Evolutionary conservation across 2,797 vertebrate genomes (phyloP).

Genomic region (Eupleurogrammus muticus): DNA sequence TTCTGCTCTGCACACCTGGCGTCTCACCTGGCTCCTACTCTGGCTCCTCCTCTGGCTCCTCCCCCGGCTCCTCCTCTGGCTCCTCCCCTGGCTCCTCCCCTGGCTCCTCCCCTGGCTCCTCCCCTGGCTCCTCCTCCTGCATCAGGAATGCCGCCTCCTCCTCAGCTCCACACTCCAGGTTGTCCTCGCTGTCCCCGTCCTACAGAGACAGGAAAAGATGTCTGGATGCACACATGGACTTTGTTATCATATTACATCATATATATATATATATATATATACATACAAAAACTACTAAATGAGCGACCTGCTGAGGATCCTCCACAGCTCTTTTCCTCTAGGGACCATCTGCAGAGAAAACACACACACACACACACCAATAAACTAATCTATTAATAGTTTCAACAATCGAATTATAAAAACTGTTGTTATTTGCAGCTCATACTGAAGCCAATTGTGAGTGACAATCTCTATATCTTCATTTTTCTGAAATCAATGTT

Average conservation of each 20-base stretch:
- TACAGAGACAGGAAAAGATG: constrained; percentile 41
- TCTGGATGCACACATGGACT: too few species aligned
- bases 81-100: constrained; percentile 93
- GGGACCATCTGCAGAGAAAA: too few species aligned
- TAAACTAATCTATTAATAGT: too few species aligned
- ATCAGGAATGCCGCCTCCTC: constrained; percentile 89
- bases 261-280: background rate
- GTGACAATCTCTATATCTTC: too few species aligned
- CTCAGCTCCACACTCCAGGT: constrained; percentile 84
- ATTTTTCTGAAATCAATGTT: too few species aligned
- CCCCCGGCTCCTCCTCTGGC: constrained; percentile 92
- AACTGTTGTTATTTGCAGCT: too few species aligned
- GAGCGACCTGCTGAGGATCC: constrained; percentile 80
- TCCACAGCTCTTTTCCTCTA: too few species aligned
- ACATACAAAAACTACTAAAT: background rate
- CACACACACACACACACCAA: too few species aligned
- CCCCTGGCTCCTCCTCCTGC: constrained; percentile 94
- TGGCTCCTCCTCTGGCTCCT: constrained; percentile 93
- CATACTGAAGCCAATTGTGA: too few species aligned
- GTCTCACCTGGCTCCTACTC: constrained; percentile 68
- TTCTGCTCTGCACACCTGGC: too few species aligned
- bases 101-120: constrained; percentile 92
- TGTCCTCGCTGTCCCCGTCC: constrained; percentile 79
- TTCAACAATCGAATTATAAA: too few species aligned
- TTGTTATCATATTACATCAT: too few species aligned